phyloP scores from a whole-genome alignment of 2,888 invertebrate species.

The Ypsolopha sequella region DNA sequence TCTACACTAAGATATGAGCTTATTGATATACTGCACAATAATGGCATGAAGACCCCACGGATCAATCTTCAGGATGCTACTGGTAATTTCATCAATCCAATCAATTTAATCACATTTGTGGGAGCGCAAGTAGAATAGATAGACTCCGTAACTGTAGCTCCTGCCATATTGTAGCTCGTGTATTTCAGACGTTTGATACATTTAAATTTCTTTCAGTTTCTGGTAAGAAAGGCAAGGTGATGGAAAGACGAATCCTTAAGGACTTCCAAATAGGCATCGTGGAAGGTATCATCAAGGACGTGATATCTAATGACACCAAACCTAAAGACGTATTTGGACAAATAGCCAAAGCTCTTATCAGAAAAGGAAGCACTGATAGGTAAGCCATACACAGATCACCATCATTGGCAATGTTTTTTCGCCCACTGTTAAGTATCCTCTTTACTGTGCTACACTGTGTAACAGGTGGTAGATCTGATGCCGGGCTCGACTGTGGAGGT shows the following conservation, averaged over 20 bases:
- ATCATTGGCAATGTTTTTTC: too few relatives aligned
- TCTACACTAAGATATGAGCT: conserved; percentile 94
- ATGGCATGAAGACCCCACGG: conserved; percentile 88
- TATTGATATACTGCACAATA: conserved; percentile 89
- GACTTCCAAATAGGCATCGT: conserved; percentile 93
- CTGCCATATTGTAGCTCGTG: too few relatives aligned
- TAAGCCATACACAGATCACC: background rate
- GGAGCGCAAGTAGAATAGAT: too few relatives aligned
- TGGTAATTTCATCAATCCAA: conserved; percentile 51
- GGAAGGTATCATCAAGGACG: conserved; percentile 83
- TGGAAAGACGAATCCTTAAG: conserved; percentile 88
- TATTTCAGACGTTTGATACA: conserved; percentile 9
- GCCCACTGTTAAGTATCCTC: too few relatives aligned
- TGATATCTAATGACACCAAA: conserved; percentile 75
- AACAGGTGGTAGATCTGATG: too few relatives aligned
- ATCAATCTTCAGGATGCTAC: conserved; percentile 76
- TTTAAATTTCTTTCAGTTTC: too few relatives aligned
- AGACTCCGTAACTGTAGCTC: too few relatives aligned
- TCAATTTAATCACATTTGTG: too few relatives aligned
- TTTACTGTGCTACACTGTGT: too few relatives aligned
- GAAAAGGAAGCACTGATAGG: conserved; percentile 60
- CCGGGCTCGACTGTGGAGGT: too few relatives aligned
- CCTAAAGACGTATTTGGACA: conserved; percentile 87
- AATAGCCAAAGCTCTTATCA: conserved; percentile 84
- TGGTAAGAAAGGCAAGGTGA: conserved; percentile 87